phyloP scores from a whole-genome alignment of 2,113 vertebrate species.

The Mionectes macconnelli region DNA sequence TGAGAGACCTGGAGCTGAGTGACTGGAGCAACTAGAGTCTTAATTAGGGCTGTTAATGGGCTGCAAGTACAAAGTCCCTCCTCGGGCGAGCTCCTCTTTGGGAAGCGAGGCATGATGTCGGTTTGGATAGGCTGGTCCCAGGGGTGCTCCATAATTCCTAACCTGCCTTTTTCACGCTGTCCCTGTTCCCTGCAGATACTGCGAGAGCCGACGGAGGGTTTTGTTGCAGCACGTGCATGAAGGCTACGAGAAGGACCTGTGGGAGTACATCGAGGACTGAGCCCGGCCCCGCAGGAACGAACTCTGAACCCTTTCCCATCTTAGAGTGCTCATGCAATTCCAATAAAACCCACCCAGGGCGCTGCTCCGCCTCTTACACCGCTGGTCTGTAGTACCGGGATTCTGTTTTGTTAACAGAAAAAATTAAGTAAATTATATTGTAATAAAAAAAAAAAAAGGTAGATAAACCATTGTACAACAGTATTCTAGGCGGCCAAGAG shows the following conservation, averaged over 20 bases:
- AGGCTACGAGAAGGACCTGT: slow-evolving; percentile 99
- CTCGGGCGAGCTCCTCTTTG: not conserved
- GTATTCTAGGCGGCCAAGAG: slow-evolving; percentile 95
- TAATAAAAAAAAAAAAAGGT: slow-evolving; percentile 92
- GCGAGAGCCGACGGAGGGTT: slow-evolving; percentile 98
- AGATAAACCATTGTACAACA: slow-evolving; percentile 94
- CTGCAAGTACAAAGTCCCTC: not conserved
- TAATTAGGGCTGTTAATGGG: not conserved
- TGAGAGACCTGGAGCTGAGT: not conserved
- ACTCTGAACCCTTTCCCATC: slow-evolving; percentile 91
- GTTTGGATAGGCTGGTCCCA: rapidly evolving
- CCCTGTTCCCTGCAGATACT: slow-evolving; percentile 85
- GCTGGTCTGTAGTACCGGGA: slow-evolving; percentile 88
- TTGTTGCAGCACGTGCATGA: slow-evolving; percentile 99
- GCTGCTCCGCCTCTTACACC: slow-evolving; percentile 75
- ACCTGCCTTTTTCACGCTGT: not conserved
- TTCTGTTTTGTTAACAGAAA: slow-evolving; percentile 90
- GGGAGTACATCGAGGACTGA: slow-evolving; percentile 99
- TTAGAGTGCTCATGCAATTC: slow-evolving; percentile 92
- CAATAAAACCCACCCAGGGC: slow-evolving; percentile 75
- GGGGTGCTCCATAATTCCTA: not conserved
- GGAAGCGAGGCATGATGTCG: not conserved
- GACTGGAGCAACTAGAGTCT: not conserved
- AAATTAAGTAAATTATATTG: slow-evolving; percentile 98
- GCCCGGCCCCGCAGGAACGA: slow-evolving; percentile 79